Evolutionary conservation across 2,888 invertebrate genomes (phyloP), one percentile per base, ranked within the genome.

Genomic region (Xestia c-nigrum): DNA sequence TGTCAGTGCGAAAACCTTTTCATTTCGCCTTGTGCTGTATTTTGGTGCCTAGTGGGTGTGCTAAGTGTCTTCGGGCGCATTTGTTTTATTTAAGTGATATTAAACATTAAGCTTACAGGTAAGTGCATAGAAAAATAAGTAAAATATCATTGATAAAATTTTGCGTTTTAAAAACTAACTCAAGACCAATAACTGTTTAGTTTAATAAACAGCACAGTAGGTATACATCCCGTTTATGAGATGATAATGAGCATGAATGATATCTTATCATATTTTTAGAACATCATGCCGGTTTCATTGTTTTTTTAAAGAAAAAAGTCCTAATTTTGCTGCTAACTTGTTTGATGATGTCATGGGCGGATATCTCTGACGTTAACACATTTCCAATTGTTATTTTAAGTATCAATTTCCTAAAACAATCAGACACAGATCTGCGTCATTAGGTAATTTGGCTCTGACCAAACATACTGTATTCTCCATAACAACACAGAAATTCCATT

Each of bases 1-100:
- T 94, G 94, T 94, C 94, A 93, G 91, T 92, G 92, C 91, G 91
- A 92, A 93, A 93, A 88, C 92, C 93, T 93, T 90, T 93, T 91
- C 91, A 90, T 90, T 90, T 90, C 90, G 87, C 90, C 92, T 93
- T 92, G 95, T 95, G 94, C 94, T 94, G 91, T 94, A 94, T 93
- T 94, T 95, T 95, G 93, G 96, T 96, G 95, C 94, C 92, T 94
- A 94, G 94, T 95, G 94, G 92, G 92, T 93, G 95, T 95, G 91
- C 91, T 90, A 90, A 94, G 95, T 95, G 95, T 90, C 91, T 93
- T 87, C 93, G 89, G 89, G 88, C 88, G 92, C 89, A 90, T 92
- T 94, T 89, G 89, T 91, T 92, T 90, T 87, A 91, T 82, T 88
- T 93, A 91, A 91, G 93, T 92, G 94, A 92, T 92, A 94, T 85